Base-by-base conservation (phyloP, 2,797 vertebrate species). In the Poeciliopsis presidionis region DNA sequence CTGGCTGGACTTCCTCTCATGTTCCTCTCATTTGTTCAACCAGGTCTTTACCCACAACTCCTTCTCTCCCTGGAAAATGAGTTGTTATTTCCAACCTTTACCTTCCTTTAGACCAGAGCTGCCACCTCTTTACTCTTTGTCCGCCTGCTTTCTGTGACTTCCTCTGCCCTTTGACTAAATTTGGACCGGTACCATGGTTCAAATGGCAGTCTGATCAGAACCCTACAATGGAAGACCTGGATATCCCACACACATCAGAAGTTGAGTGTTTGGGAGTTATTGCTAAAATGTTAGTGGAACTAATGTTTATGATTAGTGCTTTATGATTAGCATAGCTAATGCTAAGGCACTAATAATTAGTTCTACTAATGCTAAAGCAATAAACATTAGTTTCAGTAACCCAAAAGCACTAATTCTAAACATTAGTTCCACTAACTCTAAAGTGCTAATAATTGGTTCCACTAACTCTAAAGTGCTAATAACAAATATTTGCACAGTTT, bases 1-100 rank as follows among this genome's bases (percentile, higher is more conserved):
- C 75, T 36, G 28, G 39, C 43, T 75, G 20, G 5, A 55, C 20
- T 46, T 65, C n/a, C 28, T 20, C 45, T 47, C 53, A 39, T 11
- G 45, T 69, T 78, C 63, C 61, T 39, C 45, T 81, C 65, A 61
- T 77, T 74, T 47, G 78, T 87, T 78, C 53, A 77, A 84, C 78
- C 80, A 51, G 77, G 69, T 12, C 41, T 81, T 78, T 18, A 59
- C 61, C 87, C 76, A 47, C 69, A 81, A 87, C 73, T 77, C 82
- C 82, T 86, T 78, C 87, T 79, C 86, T 89, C 75, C n/a, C 36
- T n/a, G 79, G 45, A 77, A 87, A 81, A 74, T 89, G 89, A 91
- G 78, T 79, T 80, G 36, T 75, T 81, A 72, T 93, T 93, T 92
- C 91, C 90, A 91, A 86, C 69, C 77, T 78, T 84, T 80, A 85